phyloP scores from a whole-genome alignment of 2,797 vertebrate species.

The Channa striata region DNA sequence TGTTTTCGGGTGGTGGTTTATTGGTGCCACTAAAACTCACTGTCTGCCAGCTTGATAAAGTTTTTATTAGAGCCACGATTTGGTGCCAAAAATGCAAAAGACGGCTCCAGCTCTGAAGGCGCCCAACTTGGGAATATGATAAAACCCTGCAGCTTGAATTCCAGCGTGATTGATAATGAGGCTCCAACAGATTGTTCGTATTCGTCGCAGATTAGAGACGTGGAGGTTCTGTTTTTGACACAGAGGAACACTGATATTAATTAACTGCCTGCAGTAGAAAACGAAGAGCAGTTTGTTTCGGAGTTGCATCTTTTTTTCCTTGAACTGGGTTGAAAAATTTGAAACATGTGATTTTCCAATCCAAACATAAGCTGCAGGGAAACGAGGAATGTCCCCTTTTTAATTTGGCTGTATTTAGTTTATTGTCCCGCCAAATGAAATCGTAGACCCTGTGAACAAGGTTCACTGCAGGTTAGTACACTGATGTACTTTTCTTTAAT shows the following conservation, averaged over 20 bases:
- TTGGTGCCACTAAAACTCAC: constrained; percentile 68
- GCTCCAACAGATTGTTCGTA: constrained; percentile 42
- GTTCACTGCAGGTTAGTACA: constrained; percentile 4
- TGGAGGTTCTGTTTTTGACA: constrained; percentile 25
- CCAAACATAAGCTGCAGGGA: constrained; percentile 14
- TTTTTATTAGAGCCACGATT: constrained; percentile 74
- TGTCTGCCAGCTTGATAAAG: constrained; percentile 75
- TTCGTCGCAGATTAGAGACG: constrained; percentile 25
- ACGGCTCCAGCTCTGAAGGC: constrained; percentile 45
- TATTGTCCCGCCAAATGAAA: constrained; percentile 24
- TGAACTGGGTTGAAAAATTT: constrained; percentile 29
- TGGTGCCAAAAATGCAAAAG: constrained; percentile 67
- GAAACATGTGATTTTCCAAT: constrained; percentile 14
- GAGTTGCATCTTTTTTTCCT: constrained; percentile 8
- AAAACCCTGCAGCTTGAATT: constrained; percentile 59
- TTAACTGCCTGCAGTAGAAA: background rate
- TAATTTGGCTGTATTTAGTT: constrained; percentile 33
- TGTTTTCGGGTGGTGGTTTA: constrained; percentile 56
- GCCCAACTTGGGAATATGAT: constrained; percentile 62
- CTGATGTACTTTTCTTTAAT: background rate
- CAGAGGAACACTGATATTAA: constrained; percentile 6
- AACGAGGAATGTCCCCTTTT: constrained; percentile 28
- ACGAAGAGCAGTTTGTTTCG: constrained; percentile 9
- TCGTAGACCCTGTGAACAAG: constrained; percentile 5
- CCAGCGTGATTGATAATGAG: constrained; percentile 66